A percentile compares a stretch with the other conserved stretches of the same genome.
Conservation (phyloP, 2,888 invertebrate genomes). For the Cylloceria caligata region DNA sequence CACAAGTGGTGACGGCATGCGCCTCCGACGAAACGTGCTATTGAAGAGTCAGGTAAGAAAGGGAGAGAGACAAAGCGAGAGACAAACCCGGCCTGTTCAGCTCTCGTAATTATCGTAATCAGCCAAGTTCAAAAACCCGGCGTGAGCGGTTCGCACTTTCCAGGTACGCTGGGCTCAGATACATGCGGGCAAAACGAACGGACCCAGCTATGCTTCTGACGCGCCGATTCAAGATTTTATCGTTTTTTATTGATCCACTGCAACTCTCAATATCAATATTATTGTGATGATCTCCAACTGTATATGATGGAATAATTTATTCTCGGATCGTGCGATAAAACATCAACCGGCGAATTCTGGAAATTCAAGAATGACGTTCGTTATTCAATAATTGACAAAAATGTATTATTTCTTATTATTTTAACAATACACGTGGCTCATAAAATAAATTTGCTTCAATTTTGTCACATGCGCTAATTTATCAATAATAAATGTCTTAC, state of each 20-base stretch:
- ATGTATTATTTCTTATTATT: not conserved
- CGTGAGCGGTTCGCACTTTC: conserved; percentile 81
- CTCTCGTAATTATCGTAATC: conserved; percentile 81
- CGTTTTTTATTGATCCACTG: conserved; percentile 20
- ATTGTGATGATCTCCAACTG: not conserved
- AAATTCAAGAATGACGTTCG: not conserved
- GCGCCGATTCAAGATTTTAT: conserved; percentile 34
- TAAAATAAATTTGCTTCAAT: not conserved
- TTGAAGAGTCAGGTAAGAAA: conserved; percentile 74
- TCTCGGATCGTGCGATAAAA: not conserved
- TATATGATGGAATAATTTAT: not conserved
- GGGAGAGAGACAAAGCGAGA: conserved; percentile 58
- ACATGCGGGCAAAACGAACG: not conserved
- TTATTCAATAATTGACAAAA: not conserved
- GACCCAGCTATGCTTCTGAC: not conserved
- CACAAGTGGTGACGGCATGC: conserved; percentile 56
- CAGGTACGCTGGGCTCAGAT: conserved; percentile 57
- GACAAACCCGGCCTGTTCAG: conserved; percentile 20
- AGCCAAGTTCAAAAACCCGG: conserved; percentile 81
- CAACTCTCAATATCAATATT: conserved; percentile 12
- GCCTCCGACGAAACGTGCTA: conserved; percentile 80
- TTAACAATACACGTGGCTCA: not conserved
- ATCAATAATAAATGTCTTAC: not conserved
- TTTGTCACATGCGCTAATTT: not conserved
- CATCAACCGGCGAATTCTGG: not conserved